Percentiles rank a stretch among this genome's conserved stretches.
Evolutionary conservation across 2,797 vertebrate species (phyloP).

Genomic region (Antennarius maculatus): DNA sequence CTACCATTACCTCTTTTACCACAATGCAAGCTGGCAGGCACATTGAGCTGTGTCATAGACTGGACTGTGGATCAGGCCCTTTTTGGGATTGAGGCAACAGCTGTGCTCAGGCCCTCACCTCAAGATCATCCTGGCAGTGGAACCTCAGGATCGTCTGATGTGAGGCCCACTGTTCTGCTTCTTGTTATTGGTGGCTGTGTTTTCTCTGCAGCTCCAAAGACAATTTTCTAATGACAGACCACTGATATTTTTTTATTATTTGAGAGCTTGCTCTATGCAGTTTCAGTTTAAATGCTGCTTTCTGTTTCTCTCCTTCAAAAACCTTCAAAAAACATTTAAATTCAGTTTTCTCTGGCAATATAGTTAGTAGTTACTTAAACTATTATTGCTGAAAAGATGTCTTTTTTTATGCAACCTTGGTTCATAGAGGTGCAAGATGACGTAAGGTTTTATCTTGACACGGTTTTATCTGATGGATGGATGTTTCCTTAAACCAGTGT

Average conservation of each 20-base stretch:
- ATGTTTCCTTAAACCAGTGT: neutral
- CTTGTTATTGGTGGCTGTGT: conserved; percentile 23
- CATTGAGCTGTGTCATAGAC: conserved; percentile 38
- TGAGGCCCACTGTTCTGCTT: conserved; percentile 61
- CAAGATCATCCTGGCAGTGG: conserved; percentile 65
- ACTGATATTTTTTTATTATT: conserved; percentile 10
- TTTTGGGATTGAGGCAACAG: conserved; percentile 69
- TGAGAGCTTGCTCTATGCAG: conserved; percentile 11
- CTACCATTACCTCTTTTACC: conserved; percentile 19
- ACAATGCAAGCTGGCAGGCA: conserved; percentile 34
- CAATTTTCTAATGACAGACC: conserved; percentile 42
- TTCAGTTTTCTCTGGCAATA: neutral
- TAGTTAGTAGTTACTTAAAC: neutral
- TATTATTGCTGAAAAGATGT: neutral
- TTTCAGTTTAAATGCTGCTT: conserved; percentile 5
- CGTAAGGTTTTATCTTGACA: too few relatives aligned
- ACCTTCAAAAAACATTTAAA: neutral
- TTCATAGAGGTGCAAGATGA: neutral
- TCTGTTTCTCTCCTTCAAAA: neutral
- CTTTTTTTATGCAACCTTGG: neutral
- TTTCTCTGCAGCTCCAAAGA: conserved; percentile 28
- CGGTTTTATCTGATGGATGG: neutral
- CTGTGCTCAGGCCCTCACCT: conserved; percentile 68
- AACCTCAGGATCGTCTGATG: conserved; percentile 58
- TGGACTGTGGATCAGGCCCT: conserved; percentile 45